Evolutionary conservation across 1,140 invertebrate genomes (phyloP).

Genomic region (Paraescarpia echinospica): DNA sequence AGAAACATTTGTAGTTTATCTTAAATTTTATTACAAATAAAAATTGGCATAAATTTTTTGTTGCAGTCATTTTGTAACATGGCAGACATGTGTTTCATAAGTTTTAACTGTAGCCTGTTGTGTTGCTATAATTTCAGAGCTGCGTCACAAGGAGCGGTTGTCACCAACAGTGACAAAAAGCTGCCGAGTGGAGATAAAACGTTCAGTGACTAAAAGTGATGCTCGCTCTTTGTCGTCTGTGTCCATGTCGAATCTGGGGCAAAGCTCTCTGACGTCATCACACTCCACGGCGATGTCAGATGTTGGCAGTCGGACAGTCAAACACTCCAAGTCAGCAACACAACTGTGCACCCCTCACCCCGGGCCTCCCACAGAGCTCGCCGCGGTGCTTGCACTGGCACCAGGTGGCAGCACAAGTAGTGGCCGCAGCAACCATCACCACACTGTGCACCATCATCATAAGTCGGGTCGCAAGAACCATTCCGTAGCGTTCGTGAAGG

Average conservation of each 20-base stretch:
- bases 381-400: background rate
- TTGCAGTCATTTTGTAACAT: background rate
- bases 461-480: slow-evolving; percentile 38
- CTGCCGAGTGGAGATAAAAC: background rate
- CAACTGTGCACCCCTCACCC: background rate
- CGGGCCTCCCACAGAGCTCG: background rate
- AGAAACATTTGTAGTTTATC: no score
- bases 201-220: background rate
- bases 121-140: background rate
- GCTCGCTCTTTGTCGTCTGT: background rate
- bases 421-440: background rate
- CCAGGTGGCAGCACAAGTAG: slow-evolving; percentile 3
- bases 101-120: background rate
- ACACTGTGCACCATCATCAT: background rate
- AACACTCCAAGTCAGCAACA: background rate
- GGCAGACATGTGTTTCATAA: background rate
- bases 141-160: background rate
- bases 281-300: background rate
- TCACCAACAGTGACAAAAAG: background rate
- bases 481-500: slow-evolving; percentile 54
- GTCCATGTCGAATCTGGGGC: background rate
- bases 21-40: no score
- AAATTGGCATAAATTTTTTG: background rate
- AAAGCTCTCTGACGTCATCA: background rate
- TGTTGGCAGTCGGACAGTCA: background rate